These are phyloP conservation scores for Antitype chi DNA, from an alignment of 2,888 invertebrate species.

Conservation along the genomic window DNA sequence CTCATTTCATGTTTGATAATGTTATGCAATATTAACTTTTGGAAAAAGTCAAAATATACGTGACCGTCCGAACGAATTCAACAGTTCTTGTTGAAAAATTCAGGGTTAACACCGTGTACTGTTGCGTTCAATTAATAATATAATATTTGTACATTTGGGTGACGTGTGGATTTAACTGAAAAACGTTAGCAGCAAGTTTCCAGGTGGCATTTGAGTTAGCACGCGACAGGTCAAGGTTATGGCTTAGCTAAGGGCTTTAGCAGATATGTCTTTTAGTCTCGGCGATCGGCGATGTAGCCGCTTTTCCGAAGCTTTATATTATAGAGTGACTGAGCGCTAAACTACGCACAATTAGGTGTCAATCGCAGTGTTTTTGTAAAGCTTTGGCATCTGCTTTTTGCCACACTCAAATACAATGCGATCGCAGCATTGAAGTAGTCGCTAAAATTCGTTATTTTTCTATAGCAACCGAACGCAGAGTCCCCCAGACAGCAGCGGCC, in stretches of 20 bases:
- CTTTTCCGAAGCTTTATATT: conserved; percentile 1
- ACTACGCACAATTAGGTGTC: neutral
- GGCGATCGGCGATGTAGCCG: neutral
- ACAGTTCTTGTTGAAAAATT: conserved; percentile 34
- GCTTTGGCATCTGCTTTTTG: neutral
- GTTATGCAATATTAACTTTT: neutral
- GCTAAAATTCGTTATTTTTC: neutral
- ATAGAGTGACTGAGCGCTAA: neutral
- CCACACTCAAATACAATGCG: neutral
- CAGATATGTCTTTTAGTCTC: conserved; percentile 20
- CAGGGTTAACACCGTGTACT: conserved; percentile 40
- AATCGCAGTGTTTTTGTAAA: neutral
- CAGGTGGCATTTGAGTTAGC: conserved; percentile 78
- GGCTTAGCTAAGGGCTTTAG: conserved; percentile 36
- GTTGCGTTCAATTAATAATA: conserved; percentile 52
- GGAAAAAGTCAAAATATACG: conserved; percentile 6
- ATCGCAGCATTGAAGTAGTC: neutral
- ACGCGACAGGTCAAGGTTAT: conserved; percentile 86
- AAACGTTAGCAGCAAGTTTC: conserved; percentile 71
- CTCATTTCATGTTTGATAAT: conserved; percentile 7
- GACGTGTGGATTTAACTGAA: conserved; percentile 62
- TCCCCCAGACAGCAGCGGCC: conserved; percentile 31
- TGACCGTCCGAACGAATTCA: conserved; percentile 4
- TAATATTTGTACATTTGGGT: conserved; percentile 59
- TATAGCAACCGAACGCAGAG: neutral